These are phyloP conservation scores for Watsonalla binaria DNA, from an alignment of 2,888 invertebrate genomes.

Conservation along the genomic window DNA sequence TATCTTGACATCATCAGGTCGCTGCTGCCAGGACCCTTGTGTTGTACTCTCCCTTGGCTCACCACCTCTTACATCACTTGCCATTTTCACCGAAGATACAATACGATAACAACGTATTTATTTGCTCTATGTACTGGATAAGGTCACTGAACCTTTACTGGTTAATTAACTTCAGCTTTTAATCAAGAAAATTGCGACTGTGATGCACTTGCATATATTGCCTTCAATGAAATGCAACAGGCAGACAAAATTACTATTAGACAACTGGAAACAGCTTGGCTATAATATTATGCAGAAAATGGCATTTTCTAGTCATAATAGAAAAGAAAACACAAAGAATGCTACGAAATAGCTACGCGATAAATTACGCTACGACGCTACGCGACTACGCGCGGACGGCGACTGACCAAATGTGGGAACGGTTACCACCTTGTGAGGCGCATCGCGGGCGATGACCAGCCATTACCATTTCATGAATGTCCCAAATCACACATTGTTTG, in stretches of 20 bases:
- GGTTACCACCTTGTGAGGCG: constrained; percentile 5
- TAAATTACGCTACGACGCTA: constrained; percentile 21
- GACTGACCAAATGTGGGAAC: constrained; percentile 27
- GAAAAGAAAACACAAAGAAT: neutral
- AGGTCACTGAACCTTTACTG: no score
- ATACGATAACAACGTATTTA: no score
- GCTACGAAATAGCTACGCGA: neutral
- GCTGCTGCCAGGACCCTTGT: constrained; percentile 47
- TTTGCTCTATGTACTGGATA: no score
- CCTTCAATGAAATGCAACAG: no score
- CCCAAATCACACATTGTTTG: constrained; percentile 27
- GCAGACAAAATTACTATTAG: neutral
- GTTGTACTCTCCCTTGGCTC: constrained; percentile 29
- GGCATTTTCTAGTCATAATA: no score
- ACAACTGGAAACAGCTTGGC: no score
- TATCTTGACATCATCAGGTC: constrained; percentile 75
- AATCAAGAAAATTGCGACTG: neutral
- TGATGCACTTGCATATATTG: neutral
- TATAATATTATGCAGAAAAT: no score
- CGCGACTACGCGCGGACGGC: constrained; percentile 31
- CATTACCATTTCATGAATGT: constrained; percentile 36
- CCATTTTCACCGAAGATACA: constrained; percentile 34
- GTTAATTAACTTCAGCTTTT: neutral
- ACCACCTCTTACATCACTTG: constrained; percentile 46
- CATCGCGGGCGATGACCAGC: constrained; percentile 50